phyloP scores from a whole-genome alignment of 2,113 vertebrate genomes.

The Eubucco bourcierii region DNA sequence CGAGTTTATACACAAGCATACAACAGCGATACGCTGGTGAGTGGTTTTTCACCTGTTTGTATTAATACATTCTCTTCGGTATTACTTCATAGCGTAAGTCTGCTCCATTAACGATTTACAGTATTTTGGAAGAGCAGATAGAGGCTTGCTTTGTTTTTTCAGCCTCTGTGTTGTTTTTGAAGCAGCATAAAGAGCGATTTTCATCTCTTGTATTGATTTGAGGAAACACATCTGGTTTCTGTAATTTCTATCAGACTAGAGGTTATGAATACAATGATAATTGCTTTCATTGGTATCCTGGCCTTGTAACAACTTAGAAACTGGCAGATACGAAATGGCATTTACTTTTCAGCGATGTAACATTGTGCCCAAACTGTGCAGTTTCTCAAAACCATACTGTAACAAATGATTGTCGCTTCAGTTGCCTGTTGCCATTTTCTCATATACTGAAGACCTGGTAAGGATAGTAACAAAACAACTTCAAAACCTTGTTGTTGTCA shows the following conservation, averaged over 20 bases:
- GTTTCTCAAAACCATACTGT: not conserved
- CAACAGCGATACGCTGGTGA: conserved; percentile 92
- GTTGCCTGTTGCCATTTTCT: not conserved
- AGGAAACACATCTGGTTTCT: not conserved
- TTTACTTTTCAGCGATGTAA: not conserved
- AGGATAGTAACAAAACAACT: not conserved
- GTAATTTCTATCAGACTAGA: not conserved
- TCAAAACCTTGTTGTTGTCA: not conserved
- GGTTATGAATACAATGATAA: not conserved
- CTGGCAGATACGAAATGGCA: not conserved
- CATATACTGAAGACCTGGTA: not conserved
- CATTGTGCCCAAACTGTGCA: not conserved
- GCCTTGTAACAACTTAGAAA: not conserved
- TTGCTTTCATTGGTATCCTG: not conserved
- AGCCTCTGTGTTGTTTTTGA: not conserved
- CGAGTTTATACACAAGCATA: conserved; percentile 93
- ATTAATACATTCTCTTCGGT: not conserved
- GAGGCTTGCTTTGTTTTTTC: not conserved
- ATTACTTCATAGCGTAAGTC: not conserved
- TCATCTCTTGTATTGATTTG: not conserved
- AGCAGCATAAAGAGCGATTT: not conserved
- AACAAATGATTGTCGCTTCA: not conserved
- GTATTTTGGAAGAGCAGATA: not conserved
- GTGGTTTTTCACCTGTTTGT: conserved; percentile 22
- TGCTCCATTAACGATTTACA: not conserved